Conservation (phyloP, 2,888 invertebrate genomes). For the Chrysolina haemoptera region DNA sequence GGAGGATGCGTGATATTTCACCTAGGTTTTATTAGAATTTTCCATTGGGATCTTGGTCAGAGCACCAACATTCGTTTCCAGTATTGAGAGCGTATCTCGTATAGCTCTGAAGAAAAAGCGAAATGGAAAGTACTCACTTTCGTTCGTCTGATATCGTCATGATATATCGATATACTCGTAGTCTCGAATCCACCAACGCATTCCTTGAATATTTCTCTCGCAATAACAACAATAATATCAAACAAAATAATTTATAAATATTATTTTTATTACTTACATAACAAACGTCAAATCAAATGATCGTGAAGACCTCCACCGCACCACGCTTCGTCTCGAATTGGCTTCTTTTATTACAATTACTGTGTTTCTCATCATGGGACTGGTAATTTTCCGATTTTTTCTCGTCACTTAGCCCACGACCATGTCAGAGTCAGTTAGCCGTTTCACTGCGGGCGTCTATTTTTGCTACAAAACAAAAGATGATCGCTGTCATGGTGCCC, state of each 20-base stretch:
- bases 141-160: too few relatives aligned
- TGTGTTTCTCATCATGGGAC: constrained; percentile 36
- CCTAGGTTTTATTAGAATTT: too few relatives aligned
- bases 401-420: constrained; percentile 41
- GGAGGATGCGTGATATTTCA: too few relatives aligned
- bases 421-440: constrained; percentile 38
- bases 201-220: not conserved
- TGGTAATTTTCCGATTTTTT: constrained; percentile 43
- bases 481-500: constrained; percentile 47
- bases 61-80: too few relatives aligned
- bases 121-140: too few relatives aligned
- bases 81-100: too few relatives aligned
- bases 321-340: not conserved
- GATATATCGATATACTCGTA: too few relatives aligned
- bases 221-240: not conserved
- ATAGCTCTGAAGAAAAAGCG: too few relatives aligned
- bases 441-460: constrained; percentile 42
- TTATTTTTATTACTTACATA: too few relatives aligned
- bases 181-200: not conserved
- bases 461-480: constrained; percentile 47
- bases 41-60: too few relatives aligned
- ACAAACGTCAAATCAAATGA: constrained; percentile 5
- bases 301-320: constrained; percentile 17
- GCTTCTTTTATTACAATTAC: constrained; percentile 31
- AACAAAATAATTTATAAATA: not conserved